Evolutionary conservation across 2,113 vertebrate species (phyloP).

Genomic region (Neodontobutis hainanensis): DNA sequence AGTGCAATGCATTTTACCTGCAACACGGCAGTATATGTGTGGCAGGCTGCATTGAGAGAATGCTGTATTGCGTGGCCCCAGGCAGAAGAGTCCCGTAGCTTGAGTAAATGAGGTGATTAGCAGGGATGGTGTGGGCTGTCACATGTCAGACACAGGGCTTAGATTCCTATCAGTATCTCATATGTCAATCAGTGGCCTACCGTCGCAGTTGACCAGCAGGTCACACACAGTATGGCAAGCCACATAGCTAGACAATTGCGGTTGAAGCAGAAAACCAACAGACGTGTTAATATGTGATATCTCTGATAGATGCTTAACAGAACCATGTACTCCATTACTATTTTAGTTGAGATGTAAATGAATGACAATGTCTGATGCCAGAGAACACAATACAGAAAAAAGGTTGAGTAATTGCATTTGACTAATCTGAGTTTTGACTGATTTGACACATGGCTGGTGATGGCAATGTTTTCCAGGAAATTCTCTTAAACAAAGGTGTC

Average conservation of each 20-base stretch:
- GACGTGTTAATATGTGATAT: not conserved
- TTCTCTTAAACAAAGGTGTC: constrained; percentile 44
- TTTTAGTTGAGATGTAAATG: constrained; percentile 22
- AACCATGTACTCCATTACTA: constrained; percentile 17
- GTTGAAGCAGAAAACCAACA: constrained; percentile 2
- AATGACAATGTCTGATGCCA: constrained; percentile 22
- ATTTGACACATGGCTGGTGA: constrained; percentile 57
- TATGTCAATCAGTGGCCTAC: constrained; percentile 69
- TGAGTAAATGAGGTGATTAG: constrained; percentile 74
- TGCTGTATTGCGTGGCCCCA: constrained; percentile 38
- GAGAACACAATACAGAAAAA: constrained; percentile 12
- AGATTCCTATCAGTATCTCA: constrained; percentile 62
- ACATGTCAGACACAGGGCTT: constrained; percentile 59
- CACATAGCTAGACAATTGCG: constrained; percentile 5
- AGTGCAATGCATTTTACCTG: not conserved
- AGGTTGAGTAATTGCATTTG: constrained; percentile 6
- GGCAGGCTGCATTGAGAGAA: constrained; percentile 19
- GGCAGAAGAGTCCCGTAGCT: constrained; percentile 61
- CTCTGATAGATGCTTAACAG: not conserved
- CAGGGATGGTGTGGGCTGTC: constrained; percentile 70
- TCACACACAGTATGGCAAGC: constrained; percentile 51
- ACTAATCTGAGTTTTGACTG: constrained; percentile 51
- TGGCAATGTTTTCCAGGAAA: constrained; percentile 47
- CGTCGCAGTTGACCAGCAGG: constrained; percentile 60
- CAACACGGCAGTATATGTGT: not conserved